phyloP scores from a whole-genome alignment of 2,113 vertebrate species.

The Tautogolabrus adspersus region DNA sequence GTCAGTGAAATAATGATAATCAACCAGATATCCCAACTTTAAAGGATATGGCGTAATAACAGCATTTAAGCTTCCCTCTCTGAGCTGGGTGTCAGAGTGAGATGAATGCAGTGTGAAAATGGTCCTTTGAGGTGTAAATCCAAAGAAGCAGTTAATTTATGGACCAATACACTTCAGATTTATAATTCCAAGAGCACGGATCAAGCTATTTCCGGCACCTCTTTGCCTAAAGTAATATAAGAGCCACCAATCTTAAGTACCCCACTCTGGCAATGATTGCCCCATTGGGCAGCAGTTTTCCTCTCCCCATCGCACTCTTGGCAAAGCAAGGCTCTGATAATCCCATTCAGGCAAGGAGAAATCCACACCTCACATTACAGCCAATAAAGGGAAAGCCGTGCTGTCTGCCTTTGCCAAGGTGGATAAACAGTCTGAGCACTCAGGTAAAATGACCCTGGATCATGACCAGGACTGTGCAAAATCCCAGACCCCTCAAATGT shows the following conservation, averaged over 20 bases:
- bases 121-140: not conserved
- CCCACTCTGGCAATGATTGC: slow-evolving; percentile 49
- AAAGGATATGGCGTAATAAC: not conserved
- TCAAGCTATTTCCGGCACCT: slow-evolving; percentile 43
- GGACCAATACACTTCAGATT: slow-evolving; percentile 1
- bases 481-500: slow-evolving; percentile 38
- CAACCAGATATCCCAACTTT: not conserved
- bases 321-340: slow-evolving; percentile 59
- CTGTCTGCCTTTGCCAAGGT: slow-evolving; percentile 52
- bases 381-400: slow-evolving; percentile 49
- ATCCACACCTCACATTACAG: slow-evolving; percentile 68
- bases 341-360: slow-evolving; percentile 56
- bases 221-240: slow-evolving; percentile 32
- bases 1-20: not conserved
- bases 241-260: slow-evolving; percentile 52
- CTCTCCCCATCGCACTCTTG: slow-evolving; percentile 56
- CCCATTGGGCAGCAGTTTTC: slow-evolving; percentile 38
- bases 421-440: slow-evolving; percentile 61
- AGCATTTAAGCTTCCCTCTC: not conserved
- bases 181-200: slow-evolving; percentile 3
- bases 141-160: slow-evolving; percentile 5
- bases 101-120: not conserved
- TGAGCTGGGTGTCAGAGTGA: not conserved
- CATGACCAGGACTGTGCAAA: slow-evolving; percentile 39
- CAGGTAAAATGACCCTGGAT: slow-evolving; percentile 60